Evolutionary conservation across 2,113 vertebrate genomes (phyloP).

Genomic region (Semicossyphus pulcher): DNA sequence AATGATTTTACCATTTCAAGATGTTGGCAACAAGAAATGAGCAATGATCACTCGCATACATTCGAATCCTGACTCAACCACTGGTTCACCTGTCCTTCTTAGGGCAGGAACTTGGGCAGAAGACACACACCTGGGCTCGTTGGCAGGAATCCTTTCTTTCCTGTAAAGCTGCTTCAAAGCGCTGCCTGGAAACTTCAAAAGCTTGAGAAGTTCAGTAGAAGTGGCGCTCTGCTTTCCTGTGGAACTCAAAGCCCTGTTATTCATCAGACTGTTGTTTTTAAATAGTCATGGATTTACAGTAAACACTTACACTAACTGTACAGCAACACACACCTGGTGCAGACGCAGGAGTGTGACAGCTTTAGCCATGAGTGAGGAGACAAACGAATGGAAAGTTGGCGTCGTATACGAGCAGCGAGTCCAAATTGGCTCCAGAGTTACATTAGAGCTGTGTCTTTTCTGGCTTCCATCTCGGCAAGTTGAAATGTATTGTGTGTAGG

Average conservation of each 20-base stretch:
- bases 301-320: constrained; percentile 6
- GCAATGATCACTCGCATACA: not conserved
- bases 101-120: constrained; percentile 25
- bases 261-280: constrained; percentile 27
- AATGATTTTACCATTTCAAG: not conserved
- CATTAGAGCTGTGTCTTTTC: not conserved
- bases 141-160: constrained; percentile 33
- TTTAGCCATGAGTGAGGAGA: constrained; percentile 29
- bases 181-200: constrained; percentile 21
- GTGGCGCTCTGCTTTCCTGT: not conserved
- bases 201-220: constrained; percentile 26
- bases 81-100: constrained; percentile 15
- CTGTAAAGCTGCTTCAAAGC: constrained; percentile 21
- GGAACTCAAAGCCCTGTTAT: constrained; percentile 18
- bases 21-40: not conserved
- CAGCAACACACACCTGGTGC: constrained; percentile 23
- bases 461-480: not conserved
- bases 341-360: not conserved
- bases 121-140: constrained; percentile 36
- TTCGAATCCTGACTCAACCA: constrained; percentile 3
- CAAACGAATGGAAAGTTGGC: constrained; percentile 54
- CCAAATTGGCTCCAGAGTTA: constrained; percentile 7
- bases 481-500: constrained; percentile 5
- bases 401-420: not conserved
- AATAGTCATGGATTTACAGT: constrained; percentile 27